phyloP scores from a whole-genome alignment of 2,113 vertebrate species.

The Nerophis ophidion region DNA sequence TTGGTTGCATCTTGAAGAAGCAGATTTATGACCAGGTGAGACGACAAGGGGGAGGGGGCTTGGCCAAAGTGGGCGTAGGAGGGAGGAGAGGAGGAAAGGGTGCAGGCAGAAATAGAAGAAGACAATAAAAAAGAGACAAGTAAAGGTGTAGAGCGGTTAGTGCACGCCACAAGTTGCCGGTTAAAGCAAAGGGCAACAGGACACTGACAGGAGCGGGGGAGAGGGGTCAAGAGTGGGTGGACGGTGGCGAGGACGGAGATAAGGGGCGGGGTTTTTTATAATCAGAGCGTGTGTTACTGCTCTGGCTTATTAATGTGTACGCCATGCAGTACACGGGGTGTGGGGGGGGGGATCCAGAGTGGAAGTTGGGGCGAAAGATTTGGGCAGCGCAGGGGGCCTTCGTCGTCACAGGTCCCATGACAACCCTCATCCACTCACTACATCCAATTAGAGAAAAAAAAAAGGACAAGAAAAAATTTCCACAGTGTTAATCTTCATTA shows the following conservation, averaged over 20 bases:
- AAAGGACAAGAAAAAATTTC: slow-evolving; percentile 46
- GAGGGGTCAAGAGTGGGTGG: slow-evolving; percentile 32
- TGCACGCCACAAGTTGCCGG: slow-evolving; percentile 53
- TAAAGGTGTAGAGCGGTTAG: slow-evolving; percentile 62
- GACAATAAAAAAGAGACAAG: slow-evolving; percentile 60
- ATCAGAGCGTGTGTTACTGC: background rate
- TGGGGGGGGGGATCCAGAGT: slow-evolving; percentile 6
- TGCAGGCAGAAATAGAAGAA: slow-evolving; percentile 40
- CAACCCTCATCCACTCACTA: slow-evolving; percentile 49
- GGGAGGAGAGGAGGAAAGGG: slow-evolving; percentile 14
- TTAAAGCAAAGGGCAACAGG: slow-evolving; percentile 56
- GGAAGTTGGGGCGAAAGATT: slow-evolving; percentile 52
- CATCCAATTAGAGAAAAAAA: slow-evolving; percentile 58
- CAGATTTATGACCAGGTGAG: slow-evolving; percentile 36
- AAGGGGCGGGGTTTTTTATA: background rate
- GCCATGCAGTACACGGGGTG: too few species aligned
- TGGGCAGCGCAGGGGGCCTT: slow-evolving; percentile 52
- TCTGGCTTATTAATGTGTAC: background rate
- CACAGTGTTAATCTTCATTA: slow-evolving; percentile 64
- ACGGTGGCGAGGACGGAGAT: slow-evolving; percentile 15
- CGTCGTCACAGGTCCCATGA: slow-evolving; percentile 51
- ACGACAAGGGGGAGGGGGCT: slow-evolving; percentile 25
- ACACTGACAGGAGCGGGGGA: slow-evolving; percentile 26
- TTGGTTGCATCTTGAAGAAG: slow-evolving; percentile 2
- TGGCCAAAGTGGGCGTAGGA: slow-evolving; percentile 41